phyloP scores from a whole-genome alignment of 1,140 invertebrate genomes.

The Lerema accius region DNA sequence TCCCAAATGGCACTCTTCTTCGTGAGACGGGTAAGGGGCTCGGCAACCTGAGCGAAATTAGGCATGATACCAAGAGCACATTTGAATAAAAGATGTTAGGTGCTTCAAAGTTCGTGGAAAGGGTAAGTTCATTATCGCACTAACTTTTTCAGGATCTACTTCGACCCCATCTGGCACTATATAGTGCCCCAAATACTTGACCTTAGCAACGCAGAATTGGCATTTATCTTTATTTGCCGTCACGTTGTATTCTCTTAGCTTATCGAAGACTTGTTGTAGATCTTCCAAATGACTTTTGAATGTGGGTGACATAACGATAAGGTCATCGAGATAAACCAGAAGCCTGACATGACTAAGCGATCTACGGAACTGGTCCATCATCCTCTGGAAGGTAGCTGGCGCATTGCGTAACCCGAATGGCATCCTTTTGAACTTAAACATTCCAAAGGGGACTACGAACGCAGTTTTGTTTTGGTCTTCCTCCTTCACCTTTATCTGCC shows the following conservation, averaged over 20 bases:
- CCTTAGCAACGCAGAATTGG: slow-evolving; percentile 25
- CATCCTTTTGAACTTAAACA: background rate
- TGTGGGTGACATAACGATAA: slow-evolving; percentile 35
- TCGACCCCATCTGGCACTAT: slow-evolving; percentile 39
- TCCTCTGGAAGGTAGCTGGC: background rate
- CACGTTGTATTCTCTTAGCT: slow-evolving; percentile 34
- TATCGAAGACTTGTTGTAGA: slow-evolving; percentile 30
- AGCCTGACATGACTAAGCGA: slow-evolving; percentile 31
- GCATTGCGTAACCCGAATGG: background rate
- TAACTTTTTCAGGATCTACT: slow-evolving; percentile 36
- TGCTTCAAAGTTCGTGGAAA: slow-evolving; percentile 40
- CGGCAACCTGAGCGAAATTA: slow-evolving; percentile 40
- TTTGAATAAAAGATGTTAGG: slow-evolving; percentile 44
- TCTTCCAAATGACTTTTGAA: slow-evolving; percentile 39
- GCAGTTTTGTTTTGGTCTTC: background rate
- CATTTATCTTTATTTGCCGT: slow-evolving; percentile 40
- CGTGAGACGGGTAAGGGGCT: slow-evolving; percentile 37
- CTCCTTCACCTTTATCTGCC: background rate
- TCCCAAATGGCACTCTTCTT: too few species aligned
- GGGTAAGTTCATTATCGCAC: slow-evolving; percentile 26
- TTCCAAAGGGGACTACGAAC: background rate
- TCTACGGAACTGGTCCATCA: too few species aligned
- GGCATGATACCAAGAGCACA: slow-evolving; percentile 45
- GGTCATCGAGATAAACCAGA: slow-evolving; percentile 41
- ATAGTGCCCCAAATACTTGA: slow-evolving; percentile 45